Percentiles rank a stretch among this genome's conserved stretches.
phyloP scores from a whole-genome alignment of 2,888 invertebrate species.

The Sesia apiformis region DNA sequence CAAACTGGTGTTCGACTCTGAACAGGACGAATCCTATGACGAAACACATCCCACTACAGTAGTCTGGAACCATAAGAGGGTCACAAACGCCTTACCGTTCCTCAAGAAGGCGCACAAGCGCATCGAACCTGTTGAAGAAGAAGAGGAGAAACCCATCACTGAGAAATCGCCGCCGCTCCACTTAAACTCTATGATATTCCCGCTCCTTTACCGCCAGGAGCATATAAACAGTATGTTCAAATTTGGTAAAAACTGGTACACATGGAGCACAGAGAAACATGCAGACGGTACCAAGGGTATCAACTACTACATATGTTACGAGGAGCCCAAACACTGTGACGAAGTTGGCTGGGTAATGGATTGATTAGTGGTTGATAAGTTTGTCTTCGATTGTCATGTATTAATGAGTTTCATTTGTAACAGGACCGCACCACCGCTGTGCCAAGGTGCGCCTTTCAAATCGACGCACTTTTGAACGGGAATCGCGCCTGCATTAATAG shows the following conservation, averaged over 20 bases:
- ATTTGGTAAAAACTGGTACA: slow-evolving; percentile 64
- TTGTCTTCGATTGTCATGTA: not conserved
- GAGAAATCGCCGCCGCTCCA: slow-evolving; percentile 34
- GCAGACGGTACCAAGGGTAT: slow-evolving; percentile 50
- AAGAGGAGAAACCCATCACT: slow-evolving; percentile 37
- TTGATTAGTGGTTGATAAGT: not conserved
- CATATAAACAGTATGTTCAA: slow-evolving; percentile 67
- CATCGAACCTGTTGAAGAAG: slow-evolving; percentile 27
- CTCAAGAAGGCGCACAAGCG: slow-evolving; percentile 28
- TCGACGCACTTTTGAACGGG: slow-evolving; percentile 52
- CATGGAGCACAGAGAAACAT: slow-evolving; percentile 57
- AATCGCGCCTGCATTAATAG: slow-evolving; percentile 59
- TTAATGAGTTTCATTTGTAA: not conserved
- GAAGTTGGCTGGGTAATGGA: slow-evolving; percentile 60
- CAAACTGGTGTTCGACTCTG: slow-evolving; percentile 58
- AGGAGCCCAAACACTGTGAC: slow-evolving; percentile 62
- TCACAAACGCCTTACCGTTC: slow-evolving; percentile 34
- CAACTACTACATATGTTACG: slow-evolving; percentile 58
- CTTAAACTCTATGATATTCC: slow-evolving; percentile 60
- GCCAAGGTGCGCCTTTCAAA: slow-evolving; percentile 62
- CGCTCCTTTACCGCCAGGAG: slow-evolving; percentile 52
- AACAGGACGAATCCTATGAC: slow-evolving; percentile 52
- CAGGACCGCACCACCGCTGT: slow-evolving; percentile 52
- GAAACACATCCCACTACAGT: slow-evolving; percentile 26
- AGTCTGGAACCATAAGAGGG: slow-evolving; percentile 29